Percentiles rank a stretch among this genome's conserved stretches.
phyloP scores from a whole-genome alignment of 2,888 invertebrate genomes.

The Noctua pronuba region DNA sequence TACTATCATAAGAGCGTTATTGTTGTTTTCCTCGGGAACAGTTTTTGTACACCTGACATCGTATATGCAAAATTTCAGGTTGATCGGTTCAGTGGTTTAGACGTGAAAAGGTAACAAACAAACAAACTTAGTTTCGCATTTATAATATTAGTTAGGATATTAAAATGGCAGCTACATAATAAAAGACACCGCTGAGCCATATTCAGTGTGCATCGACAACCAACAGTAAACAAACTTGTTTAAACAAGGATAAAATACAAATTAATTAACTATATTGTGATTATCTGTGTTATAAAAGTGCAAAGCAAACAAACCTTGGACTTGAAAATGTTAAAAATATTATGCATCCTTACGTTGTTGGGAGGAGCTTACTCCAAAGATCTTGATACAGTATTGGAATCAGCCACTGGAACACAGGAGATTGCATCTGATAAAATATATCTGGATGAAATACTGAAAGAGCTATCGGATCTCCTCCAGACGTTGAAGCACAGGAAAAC shows the following conservation, averaged over 20 bases:
- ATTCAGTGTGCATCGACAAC: background rate
- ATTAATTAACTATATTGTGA: background rate
- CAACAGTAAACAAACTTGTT: background rate
- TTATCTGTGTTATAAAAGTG: background rate
- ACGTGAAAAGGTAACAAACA: no score
- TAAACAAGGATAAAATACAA: background rate
- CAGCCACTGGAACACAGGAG: background rate
- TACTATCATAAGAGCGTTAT: no score
- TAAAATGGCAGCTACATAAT: background rate
- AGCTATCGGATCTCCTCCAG: no score
- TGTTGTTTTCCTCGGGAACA: no score
- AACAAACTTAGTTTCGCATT: no score
- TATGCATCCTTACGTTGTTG: slow-evolving; percentile 68
- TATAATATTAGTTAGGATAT: no score
- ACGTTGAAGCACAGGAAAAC: background rate
- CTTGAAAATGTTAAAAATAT: slow-evolving; percentile 70
- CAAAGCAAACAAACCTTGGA: background rate
- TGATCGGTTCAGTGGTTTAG: no score
- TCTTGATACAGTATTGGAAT: background rate
- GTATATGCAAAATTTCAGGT: no score
- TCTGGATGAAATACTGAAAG: background rate
- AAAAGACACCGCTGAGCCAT: background rate
- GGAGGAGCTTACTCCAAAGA: slow-evolving; percentile 61
- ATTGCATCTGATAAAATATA: background rate
- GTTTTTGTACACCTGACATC: no score